Conservation (phyloP, 1,140 invertebrate species). For the Drosophila subpulchrella region DNA sequence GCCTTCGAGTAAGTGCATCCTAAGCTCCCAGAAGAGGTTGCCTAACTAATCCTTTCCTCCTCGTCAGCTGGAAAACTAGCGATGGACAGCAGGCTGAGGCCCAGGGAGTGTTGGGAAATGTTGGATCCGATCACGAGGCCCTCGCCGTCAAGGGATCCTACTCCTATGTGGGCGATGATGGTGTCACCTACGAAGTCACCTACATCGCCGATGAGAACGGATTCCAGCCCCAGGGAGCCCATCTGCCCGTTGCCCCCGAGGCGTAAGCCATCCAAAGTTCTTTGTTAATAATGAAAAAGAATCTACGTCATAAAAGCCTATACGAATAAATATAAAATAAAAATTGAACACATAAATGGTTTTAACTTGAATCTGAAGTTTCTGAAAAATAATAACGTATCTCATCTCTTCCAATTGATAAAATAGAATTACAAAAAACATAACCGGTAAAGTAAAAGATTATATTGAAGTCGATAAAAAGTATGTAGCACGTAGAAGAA, state of each 20-base stretch:
- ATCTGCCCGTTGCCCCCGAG: constrained; percentile 86
- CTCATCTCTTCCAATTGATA: too few relatives aligned
- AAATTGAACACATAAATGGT: too few relatives aligned
- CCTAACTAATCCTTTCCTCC: not conserved
- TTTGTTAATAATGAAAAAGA: constrained; percentile 14
- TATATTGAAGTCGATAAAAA: too few relatives aligned
- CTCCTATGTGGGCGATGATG: constrained; percentile 87
- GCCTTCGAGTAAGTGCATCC: constrained; percentile 39
- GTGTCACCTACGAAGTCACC: constrained; percentile 87
- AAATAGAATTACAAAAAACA: too few relatives aligned
- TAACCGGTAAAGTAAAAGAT: too few relatives aligned
- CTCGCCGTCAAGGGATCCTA: constrained; percentile 86
- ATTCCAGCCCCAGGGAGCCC: constrained; percentile 89
- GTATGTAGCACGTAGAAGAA: too few relatives aligned
- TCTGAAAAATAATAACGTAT: too few relatives aligned
- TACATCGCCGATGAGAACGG: constrained; percentile 92
- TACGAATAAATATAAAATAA: too few relatives aligned
- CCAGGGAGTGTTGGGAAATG: constrained; percentile 39
- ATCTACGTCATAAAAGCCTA: constrained; percentile 7
- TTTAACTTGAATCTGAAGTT: too few relatives aligned
- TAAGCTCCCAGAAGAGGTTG: not conserved
- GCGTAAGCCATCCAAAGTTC: constrained; percentile 32
- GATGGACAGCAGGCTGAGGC: constrained; percentile 34
- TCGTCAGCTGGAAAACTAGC: constrained; percentile 39
- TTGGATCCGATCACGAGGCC: constrained; percentile 66